A percentile compares a stretch with the other conserved stretches of the same genome.
phyloP scores from a whole-genome alignment of 2,797 vertebrate species.

The Peromyscus aztecus region DNA sequence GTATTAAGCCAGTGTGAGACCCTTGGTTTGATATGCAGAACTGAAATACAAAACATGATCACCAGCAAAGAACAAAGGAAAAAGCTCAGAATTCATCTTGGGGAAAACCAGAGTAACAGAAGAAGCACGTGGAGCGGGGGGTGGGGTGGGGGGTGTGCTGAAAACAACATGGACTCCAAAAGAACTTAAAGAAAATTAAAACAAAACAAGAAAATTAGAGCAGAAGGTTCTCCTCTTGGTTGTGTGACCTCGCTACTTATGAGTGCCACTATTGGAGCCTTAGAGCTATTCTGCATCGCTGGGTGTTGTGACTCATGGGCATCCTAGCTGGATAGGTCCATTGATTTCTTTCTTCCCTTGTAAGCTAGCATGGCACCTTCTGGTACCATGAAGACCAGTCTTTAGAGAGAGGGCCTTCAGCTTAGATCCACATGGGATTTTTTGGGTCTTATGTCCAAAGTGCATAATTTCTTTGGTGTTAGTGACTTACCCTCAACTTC shows the following conservation, averaged over 20 bases:
- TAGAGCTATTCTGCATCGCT: background rate
- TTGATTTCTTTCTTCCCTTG: background rate
- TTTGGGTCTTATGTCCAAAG: background rate
- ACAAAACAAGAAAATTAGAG: background rate
- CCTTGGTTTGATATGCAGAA: background rate
- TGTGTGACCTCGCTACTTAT: background rate
- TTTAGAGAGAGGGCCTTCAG: background rate
- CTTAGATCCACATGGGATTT: background rate
- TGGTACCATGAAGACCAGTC: background rate
- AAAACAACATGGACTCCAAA: background rate
- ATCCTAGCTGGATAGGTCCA: background rate
- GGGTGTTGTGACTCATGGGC: too few species aligned
- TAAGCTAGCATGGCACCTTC: background rate
- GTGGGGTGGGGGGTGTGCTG: accelerated
- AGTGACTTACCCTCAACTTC: background rate
- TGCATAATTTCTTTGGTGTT: background rate
- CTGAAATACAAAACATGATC: background rate
- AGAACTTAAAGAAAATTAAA: background rate
- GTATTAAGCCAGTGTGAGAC: background rate
- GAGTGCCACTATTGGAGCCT: background rate
- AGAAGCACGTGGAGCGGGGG: background rate
- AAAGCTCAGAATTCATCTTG: background rate
- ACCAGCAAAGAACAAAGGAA: background rate
- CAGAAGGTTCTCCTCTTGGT: background rate
- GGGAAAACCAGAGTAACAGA: background rate